Base-by-base conservation (phyloP, 2,797 vertebrate genomes). In the Bradypodion pumilum region DNA sequence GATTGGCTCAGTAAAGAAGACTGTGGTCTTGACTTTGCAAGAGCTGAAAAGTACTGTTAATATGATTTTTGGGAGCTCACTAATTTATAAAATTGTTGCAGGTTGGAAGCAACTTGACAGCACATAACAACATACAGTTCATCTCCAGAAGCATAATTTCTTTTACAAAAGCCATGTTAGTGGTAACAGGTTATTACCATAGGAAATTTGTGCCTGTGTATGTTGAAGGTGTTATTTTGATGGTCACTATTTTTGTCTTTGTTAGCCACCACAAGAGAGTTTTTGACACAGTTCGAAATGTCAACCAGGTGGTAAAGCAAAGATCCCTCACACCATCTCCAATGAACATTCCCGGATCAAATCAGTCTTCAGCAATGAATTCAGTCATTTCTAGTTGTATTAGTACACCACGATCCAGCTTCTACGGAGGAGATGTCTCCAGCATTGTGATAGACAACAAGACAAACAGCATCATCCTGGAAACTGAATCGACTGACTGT, bases 331-430 rank as follows among this genome's bases (percentile, higher is more conserved):
- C 96, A 23, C 98, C 97, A 0, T 99, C 98, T 7, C 97, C 98
- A 74, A 97, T 99, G 96, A 99, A 99, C 94, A 99, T 99, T 97
- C 99, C 99, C 0, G 99, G 99, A 76, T 99, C 99, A 89, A 99
- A 99, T 94, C 98, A 97, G 95, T 98, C 97, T 19, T 99, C 99
- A 0, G 96, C 96, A 82, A 90, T 98, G 93, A 98, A 97, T 95
- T 99, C 98, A 0, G 94, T 97, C 68, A 97, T 97, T 86, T 99
- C 98, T 83, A 99, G 98, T 94, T 97, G 98, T 66, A 89, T 97
- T 92, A 98, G 97, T 95, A 99, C 99, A 8, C 98, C 98, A 12
- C 95, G 97, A 80, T 98, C 97, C 90, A 97, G 97, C 94, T 97
- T 98, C 89, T 98, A 98, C 7, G 97, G 97, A 27, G 97, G 98